Evolutionary conservation across 2,888 invertebrate genomes (phyloP).

Genomic region (Meloe dianella): DNA sequence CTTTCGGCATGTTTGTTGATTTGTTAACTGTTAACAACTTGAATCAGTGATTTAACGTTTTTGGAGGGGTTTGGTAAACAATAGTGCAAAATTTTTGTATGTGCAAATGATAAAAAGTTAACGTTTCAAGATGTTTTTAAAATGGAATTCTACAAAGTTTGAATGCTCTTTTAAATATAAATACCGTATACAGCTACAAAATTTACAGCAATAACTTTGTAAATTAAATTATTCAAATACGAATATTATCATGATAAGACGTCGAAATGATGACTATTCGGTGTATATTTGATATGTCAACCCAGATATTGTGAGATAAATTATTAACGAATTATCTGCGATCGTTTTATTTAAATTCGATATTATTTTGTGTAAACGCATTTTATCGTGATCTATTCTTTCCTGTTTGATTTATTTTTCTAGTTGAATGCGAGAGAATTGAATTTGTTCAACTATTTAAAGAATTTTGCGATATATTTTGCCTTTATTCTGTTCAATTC

Average conservation of each 20-base stretch:
- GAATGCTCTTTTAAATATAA: neutral
- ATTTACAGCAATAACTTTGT: neutral
- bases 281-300: neutral
- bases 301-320: neutral
- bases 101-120: neutral
- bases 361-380: neutral
- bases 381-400: neutral
- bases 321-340: neutral
- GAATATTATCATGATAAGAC: neutral
- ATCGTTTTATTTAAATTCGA: neutral
- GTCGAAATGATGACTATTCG: neutral
- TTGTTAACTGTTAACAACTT: neutral
- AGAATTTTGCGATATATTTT: no score
- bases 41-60: no score
- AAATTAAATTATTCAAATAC: neutral
- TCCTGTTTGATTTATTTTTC: neutral
- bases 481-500: no score
- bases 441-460: no score
- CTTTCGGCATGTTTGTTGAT: neutral
- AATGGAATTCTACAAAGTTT: neutral
- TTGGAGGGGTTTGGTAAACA: neutral
- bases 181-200: neutral
- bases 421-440: no score
- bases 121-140: neutral
- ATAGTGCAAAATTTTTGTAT: neutral